Percentiles rank a stretch among this genome's conserved stretches.
These are phyloP conservation scores for Lepus americanus DNA, from an alignment of 2,113 vertebrate genomes.

Conservation along the genomic window DNA sequence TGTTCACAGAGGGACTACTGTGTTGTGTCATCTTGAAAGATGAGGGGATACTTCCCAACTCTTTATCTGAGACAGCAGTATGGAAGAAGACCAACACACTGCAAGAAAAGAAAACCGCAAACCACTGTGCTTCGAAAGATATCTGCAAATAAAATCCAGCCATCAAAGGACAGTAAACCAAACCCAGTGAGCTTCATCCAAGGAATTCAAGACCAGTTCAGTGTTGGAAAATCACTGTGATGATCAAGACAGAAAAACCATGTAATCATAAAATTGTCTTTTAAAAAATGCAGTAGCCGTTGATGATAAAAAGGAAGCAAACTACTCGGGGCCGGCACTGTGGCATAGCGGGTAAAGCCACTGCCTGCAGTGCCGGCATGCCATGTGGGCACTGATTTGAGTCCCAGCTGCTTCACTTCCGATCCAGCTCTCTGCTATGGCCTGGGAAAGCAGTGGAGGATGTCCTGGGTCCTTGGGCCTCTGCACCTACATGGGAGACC, in stretches of 20 bases:
- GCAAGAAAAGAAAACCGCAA: neutral
- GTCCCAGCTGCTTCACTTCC: no score
- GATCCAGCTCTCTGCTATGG: no score
- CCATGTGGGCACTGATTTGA: no score
- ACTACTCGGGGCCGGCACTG: no score
- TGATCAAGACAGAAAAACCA: neutral
- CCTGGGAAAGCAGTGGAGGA: no score
- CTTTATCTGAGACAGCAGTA: neutral
- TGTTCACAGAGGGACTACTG: neutral
- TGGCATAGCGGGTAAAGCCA: no score
- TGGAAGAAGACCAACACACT: neutral
- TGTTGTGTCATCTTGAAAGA: neutral
- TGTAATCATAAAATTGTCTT: neutral
- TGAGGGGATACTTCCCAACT: neutral
- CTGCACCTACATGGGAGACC: no score
- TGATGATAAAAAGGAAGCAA: neutral
- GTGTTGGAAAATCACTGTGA: neutral
- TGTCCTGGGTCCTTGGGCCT: no score
- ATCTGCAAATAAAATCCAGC: neutral
- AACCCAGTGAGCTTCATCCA: neutral
- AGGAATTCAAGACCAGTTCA: neutral
- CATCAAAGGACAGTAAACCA: neutral
- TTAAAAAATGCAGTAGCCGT: neutral
- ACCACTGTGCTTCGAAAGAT: neutral
- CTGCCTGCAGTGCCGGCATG: no score